These are phyloP conservation scores for Dynastes hyllus DNA, from an alignment of 2,888 invertebrate genomes.

Conservation along the genomic window DNA sequence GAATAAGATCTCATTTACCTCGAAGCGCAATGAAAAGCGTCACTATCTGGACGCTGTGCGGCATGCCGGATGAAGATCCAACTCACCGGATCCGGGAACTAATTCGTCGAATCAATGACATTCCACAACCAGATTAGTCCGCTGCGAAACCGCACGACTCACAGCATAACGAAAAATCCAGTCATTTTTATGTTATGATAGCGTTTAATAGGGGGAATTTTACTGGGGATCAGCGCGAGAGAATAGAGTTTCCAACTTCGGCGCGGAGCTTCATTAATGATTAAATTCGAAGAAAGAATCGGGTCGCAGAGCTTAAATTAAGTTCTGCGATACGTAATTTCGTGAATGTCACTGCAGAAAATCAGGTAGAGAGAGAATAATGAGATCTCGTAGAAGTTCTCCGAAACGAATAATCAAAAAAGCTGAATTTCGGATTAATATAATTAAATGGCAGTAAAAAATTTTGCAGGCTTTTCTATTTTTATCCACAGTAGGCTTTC, in stretches of 20 bases:
- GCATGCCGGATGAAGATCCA: conserved; percentile 50
- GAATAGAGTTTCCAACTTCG: conserved; percentile 4
- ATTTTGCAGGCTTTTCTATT: no score
- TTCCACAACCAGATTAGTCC: conserved; percentile 57
- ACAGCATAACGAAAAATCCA: conserved; percentile 53
- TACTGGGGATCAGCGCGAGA: conserved; percentile 22
- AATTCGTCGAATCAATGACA: conserved; percentile 57
- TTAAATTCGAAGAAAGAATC: conserved; percentile 25
- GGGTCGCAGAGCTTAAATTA: neutral
- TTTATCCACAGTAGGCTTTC: no score
- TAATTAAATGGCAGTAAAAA: no score
- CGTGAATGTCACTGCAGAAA: neutral
- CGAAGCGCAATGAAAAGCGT: neutral
- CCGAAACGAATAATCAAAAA: no score
- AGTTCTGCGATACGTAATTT: conserved; percentile 17
- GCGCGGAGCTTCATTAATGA: conserved; percentile 13
- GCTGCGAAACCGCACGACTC: conserved; percentile 54
- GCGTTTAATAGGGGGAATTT: conserved; percentile 52
- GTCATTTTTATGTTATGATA: conserved; percentile 55
- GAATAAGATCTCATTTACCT: conserved; percentile 22
- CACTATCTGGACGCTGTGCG: conserved; percentile 3
- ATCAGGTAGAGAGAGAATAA: no score
- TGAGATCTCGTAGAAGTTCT: no score
- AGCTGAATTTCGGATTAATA: no score
- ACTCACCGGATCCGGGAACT: conserved; percentile 56